These are phyloP conservation scores for Archocentrus centrarchus DNA, from an alignment of 2,113 vertebrate genomes.

Conservation along the genomic window DNA sequence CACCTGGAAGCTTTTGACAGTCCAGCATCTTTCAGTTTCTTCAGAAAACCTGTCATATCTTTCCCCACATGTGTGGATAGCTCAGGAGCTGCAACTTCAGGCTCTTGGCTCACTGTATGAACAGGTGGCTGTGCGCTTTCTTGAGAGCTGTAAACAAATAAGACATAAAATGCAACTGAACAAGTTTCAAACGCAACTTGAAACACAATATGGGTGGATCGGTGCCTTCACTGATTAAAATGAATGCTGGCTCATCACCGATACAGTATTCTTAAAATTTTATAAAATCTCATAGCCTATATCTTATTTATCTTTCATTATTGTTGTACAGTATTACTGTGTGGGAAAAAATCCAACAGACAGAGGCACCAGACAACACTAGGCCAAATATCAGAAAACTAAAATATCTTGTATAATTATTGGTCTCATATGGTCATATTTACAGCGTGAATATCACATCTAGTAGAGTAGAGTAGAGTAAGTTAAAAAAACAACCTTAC, in stretches of 20 bases:
- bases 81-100: background rate
- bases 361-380: background rate
- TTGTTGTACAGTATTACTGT: background rate
- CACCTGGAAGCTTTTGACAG: slow-evolving; percentile 61
- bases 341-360: no score
- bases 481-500: slow-evolving; percentile 18
- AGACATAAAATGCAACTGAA: background rate
- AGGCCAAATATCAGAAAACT: background rate
- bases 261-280: background rate
- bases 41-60: slow-evolving; percentile 58
- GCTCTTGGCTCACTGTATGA: background rate
- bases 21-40: slow-evolving; percentile 59
- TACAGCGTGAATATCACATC: background rate
- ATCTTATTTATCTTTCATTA: background rate
- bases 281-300: background rate
- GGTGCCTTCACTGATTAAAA: background rate
- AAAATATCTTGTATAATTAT: background rate
- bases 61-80: background rate
- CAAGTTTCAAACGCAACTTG: background rate
- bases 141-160: background rate
- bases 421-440: background rate
- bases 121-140: background rate
- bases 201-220: background rate
- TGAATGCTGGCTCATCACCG: background rate
- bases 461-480: no score